A percentile compares a stretch with the other conserved stretches of the same genome.
Conservation (phyloP, 2,797 vertebrate species). For the Aeoliscus strigatus region DNA sequence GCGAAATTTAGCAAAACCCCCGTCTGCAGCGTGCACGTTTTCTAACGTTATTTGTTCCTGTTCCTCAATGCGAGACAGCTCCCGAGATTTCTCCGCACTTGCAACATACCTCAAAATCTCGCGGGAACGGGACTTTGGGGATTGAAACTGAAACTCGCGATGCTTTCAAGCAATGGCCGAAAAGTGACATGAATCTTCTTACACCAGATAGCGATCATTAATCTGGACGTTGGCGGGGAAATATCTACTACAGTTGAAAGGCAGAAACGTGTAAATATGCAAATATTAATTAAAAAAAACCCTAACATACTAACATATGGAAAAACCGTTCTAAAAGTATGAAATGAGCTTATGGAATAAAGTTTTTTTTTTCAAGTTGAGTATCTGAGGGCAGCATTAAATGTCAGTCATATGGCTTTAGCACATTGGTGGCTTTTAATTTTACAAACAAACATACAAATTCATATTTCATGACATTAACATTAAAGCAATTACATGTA, state of each 20-base stretch:
- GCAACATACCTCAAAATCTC: conserved; percentile 32
- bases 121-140: conserved; percentile 36
- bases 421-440: too few relatives aligned
- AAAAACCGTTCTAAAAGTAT: neutral
- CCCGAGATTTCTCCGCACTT: conserved; percentile 45
- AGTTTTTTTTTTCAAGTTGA: conserved; percentile 1
- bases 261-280: too few relatives aligned
- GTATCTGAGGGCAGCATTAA: conserved; percentile 15
- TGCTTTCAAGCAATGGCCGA: conserved; percentile 18
- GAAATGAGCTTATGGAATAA: neutral
- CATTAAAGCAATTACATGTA: too few relatives aligned
- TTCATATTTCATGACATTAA: too few relatives aligned
- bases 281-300: too few relatives aligned
- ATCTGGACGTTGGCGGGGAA: too few relatives aligned
- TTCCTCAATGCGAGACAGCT: conserved; percentile 30
- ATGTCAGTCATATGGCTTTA: too few relatives aligned
- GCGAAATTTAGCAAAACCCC: conserved; percentile 26
- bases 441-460: too few relatives aligned
- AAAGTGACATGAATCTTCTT: too few relatives aligned
- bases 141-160: conserved; percentile 6
- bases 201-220: too few relatives aligned
- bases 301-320: too few relatives aligned
- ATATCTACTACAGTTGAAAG: too few relatives aligned
- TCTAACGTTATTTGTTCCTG: conserved; percentile 30
- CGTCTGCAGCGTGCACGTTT: conserved; percentile 27